Conservation (phyloP, 2,797 vertebrate genomes). For the Rhynchonycteris naso region DNA sequence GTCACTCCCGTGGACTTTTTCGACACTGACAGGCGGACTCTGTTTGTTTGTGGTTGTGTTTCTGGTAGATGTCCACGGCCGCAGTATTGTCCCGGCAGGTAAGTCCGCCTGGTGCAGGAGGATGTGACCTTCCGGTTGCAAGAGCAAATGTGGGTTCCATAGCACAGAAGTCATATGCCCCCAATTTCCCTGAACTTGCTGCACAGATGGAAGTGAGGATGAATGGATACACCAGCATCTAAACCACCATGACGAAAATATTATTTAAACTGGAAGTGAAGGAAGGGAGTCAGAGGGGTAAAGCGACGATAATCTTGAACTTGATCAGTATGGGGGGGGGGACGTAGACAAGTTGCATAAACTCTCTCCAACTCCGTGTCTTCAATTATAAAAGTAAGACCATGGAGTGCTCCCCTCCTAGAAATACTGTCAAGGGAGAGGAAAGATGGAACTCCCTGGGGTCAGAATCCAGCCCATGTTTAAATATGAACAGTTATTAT, state of each 20-base stretch:
- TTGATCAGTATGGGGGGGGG: neutral
- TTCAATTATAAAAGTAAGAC: neutral
- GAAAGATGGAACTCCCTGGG: neutral
- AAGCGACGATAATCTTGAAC: neutral
- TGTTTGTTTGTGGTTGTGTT: neutral
- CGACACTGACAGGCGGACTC: too few relatives aligned
- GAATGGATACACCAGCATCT: neutral
- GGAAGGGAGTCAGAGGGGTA: neutral
- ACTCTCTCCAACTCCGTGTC: neutral
- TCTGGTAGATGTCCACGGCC: neutral
- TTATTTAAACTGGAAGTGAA: neutral
- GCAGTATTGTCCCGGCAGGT: accelerated
- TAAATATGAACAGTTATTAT: neutral
- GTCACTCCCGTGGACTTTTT: neutral
- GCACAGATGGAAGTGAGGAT: too few relatives aligned
- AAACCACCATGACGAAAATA: neutral
- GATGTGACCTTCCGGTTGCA: neutral
- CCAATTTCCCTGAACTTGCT: accelerated
- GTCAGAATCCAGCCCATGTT: neutral
- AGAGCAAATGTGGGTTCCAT: accelerated
- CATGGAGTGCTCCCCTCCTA: accelerated
- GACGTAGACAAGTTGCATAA: neutral
- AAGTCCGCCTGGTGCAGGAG: neutral
- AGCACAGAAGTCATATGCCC: accelerated
- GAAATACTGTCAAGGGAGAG: neutral